Base-by-base conservation (phyloP, 2,888 invertebrate genomes). In the Geophilus truncorum region DNA sequence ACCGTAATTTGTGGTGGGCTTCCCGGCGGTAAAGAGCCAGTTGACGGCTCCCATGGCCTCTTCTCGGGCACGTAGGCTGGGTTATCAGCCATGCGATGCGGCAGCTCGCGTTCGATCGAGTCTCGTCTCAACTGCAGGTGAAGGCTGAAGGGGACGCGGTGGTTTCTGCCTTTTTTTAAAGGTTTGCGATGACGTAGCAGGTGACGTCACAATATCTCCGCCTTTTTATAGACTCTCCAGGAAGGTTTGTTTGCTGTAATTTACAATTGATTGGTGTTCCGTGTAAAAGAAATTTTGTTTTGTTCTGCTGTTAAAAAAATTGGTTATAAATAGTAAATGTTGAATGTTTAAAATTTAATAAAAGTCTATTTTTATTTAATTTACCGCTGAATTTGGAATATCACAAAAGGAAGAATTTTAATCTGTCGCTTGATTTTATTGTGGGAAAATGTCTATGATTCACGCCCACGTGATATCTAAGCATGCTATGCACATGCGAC, bases 11-110 rank as follows among this genome's bases (percentile, higher is more conserved):
- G 70, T 6, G 70, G 9, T 25, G 70, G 70, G 25, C 28, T 70
- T 23, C 70, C 70, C 70, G 23, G 23, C 70, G 28, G 70, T 2
- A 70, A 10, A 12, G 25, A 10, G 70, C 28, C 28, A 25, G 23
- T 23, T 23, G 57, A 12, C 70, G 18, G 70, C 18, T 28, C 28
- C 1, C n/a, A n/a, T n/a, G n/a, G n/a, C n/a, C 70, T 21, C 70
- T 23, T 25, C 18, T 23, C 25, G 70, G 28, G 10, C 7, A 25
- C 21, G 70, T 9, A 70, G 70, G 70, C 70, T 28, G 70, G 70
- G 21, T 70, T 70, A 15, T 23, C 70, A 70, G 70, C 70, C 70
- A 70, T 70, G 70, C 40, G 40, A 70, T 70, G 70, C 40, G 40
- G 15, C 40, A 40, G 40, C 40, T 40, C 40, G 40, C 40, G 40